These are phyloP conservation scores for Platyrinchus mystaceus DNA, from an alignment of 2,797 vertebrate species.

Conservation along the genomic window DNA sequence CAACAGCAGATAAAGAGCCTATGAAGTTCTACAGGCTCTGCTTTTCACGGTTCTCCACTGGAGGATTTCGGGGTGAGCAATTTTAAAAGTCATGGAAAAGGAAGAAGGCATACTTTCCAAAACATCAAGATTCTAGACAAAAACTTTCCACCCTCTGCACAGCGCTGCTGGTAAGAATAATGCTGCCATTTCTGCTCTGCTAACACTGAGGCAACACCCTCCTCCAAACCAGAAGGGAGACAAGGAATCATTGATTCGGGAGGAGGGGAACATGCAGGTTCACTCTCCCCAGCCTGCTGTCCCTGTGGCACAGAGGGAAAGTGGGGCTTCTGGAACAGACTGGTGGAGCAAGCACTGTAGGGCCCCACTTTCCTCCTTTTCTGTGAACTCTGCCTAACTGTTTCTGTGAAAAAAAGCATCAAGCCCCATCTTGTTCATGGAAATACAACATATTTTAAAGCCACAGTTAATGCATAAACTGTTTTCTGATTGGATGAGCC, in stretches of 20 bases:
- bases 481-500: slow-evolving; percentile 65
- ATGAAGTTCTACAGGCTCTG: neutral
- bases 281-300: neutral
- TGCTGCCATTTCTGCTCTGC: neutral
- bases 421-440: slow-evolving; percentile 32
- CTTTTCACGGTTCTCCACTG: neutral
- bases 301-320: neutral
- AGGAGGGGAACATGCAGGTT: neutral
- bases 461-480: slow-evolving; percentile 61
- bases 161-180: neutral
- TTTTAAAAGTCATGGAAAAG: neutral
- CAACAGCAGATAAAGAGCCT: neutral
- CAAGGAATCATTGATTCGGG: neutral
- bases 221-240: neutral
- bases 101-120: neutral
- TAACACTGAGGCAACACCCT: neutral
- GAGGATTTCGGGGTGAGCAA: neutral
- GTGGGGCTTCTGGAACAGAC: neutral
- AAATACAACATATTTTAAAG: slow-evolving; percentile 64
- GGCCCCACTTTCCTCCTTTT: neutral
- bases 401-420: slow-evolving; percentile 23
- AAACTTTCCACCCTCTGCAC: neutral
- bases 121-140: neutral
- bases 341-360: neutral
- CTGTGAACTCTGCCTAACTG: neutral